A percentile compares a stretch with the other conserved stretches of the same genome.
Evolutionary conservation across 2,888 invertebrate genomes (phyloP).

Genomic region (Eurytoma californica): DNA sequence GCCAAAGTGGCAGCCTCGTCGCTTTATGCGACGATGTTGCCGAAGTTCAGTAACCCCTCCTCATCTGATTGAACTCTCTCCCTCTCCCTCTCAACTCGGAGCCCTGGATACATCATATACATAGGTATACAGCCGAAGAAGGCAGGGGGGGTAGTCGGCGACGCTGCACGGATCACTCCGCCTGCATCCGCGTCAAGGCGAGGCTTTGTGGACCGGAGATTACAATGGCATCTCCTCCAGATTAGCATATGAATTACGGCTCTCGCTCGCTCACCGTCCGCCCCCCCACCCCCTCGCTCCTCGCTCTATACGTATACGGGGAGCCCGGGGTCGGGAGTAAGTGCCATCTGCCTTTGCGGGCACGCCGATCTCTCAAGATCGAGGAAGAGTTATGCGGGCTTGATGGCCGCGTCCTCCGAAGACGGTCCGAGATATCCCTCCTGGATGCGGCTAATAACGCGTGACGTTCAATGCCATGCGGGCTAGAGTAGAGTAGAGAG

Average conservation of each 20-base stretch:
- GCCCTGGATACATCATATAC: conserved; percentile 64
- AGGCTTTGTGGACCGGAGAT: conserved; percentile 74
- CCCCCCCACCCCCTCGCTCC: background rate
- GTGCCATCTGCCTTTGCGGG: conserved; percentile 45
- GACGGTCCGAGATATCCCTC: conserved; percentile 14
- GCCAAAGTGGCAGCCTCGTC: conserved; percentile 49
- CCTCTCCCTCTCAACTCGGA: conserved; percentile 51
- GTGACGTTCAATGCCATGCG: background rate
- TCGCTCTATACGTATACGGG: background rate
- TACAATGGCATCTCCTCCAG: conserved; percentile 75
- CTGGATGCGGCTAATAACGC: conserved; percentile 17
- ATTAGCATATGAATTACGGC: conserved; percentile 75
- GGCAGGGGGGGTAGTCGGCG: conserved; percentile 42
- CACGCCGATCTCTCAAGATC: conserved; percentile 45
- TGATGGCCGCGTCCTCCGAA: background rate
- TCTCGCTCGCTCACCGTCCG: conserved; percentile 20
- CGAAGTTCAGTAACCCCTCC: conserved; percentile 67
- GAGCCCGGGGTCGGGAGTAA: conserved; percentile 12
- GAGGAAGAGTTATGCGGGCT: conserved; percentile 54
- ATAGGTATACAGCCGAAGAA: conserved; percentile 62
- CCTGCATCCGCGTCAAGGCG: conserved; percentile 71
- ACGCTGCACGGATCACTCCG: conserved; percentile 67
- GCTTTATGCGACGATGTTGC: conserved; percentile 59
- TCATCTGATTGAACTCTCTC: conserved; percentile 66
- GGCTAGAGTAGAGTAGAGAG: background rate